Percentiles rank a stretch among this genome's conserved stretches.
Conservation (phyloP, 2,888 invertebrate genomes). For the Tinea pellionella region DNA sequence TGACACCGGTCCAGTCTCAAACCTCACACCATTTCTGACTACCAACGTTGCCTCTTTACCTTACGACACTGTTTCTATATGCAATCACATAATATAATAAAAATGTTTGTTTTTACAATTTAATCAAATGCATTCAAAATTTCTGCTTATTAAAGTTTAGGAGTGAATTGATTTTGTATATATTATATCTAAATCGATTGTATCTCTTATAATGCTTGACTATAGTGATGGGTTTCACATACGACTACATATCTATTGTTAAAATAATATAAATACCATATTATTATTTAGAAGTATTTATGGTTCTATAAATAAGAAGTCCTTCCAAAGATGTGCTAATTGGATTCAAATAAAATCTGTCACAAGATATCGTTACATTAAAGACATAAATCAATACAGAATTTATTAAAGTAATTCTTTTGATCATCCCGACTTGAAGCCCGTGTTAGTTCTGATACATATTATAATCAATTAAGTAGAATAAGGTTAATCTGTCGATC, state of each 20-base stretch:
- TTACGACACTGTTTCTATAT: slow-evolving; percentile 7
- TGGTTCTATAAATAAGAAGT: not conserved
- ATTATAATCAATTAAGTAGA: not conserved
- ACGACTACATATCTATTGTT: no score
- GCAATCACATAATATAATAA: not conserved
- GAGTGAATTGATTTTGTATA: no score
- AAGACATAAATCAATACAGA: not conserved
- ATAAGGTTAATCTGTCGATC: not conserved
- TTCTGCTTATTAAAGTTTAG: not conserved
- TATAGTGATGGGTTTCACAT: no score
- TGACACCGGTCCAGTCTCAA: slow-evolving; percentile 1
- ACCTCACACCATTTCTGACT: slow-evolving; percentile 14
- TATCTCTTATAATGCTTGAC: no score
- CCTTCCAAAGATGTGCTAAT: not conserved
- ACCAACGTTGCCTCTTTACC: slow-evolving; percentile 12
- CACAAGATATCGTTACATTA: not conserved
- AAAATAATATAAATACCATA: no score
- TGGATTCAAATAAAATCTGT: not conserved
- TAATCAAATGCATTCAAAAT: not conserved
- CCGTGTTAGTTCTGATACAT: not conserved
- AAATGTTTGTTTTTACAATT: not conserved
- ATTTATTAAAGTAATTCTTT: not conserved
- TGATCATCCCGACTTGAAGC: not conserved
- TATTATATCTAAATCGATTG: no score
- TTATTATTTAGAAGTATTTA: no score